phyloP scores from a whole-genome alignment of 1,140 invertebrate genomes.

The Zaprionus camerounensis region DNA sequence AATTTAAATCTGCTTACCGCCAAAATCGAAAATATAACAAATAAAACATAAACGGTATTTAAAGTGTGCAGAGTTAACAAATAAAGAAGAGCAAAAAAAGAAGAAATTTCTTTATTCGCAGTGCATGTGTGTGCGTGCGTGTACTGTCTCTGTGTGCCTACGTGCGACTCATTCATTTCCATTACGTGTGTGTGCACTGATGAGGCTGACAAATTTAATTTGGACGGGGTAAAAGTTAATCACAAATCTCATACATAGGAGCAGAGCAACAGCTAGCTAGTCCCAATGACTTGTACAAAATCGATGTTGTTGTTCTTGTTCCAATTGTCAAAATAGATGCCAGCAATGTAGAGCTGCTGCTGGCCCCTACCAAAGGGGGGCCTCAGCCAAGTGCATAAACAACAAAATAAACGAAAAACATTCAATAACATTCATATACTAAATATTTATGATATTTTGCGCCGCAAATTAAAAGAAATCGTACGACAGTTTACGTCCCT shows the following conservation, averaged over 20 bases:
- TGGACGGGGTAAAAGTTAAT: slow-evolving; percentile 47
- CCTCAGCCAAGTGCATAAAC: slow-evolving; percentile 60
- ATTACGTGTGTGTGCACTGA: slow-evolving; percentile 62
- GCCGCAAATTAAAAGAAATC: slow-evolving; percentile 63
- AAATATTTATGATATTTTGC: slow-evolving; percentile 51
- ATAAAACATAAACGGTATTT: slow-evolving; percentile 4
- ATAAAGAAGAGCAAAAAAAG: slow-evolving; percentile 3
- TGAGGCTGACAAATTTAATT: slow-evolving; percentile 37
- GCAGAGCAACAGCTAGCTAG: slow-evolving; percentile 44
- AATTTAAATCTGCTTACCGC: neutral
- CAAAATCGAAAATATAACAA: neutral
- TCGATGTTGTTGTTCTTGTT: slow-evolving; percentile 50
- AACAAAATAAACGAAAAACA: slow-evolving; percentile 30
- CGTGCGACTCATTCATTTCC: slow-evolving; percentile 71
- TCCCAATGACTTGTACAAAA: slow-evolving; percentile 49
- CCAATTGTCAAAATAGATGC: slow-evolving; percentile 65
- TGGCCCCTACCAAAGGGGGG: slow-evolving; percentile 64
- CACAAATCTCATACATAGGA: slow-evolving; percentile 26
- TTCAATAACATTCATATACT: slow-evolving; percentile 25
- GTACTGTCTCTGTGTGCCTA: slow-evolving; percentile 55
- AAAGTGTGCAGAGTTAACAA: slow-evolving; percentile 21
- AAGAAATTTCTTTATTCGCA: slow-evolving; percentile 45
- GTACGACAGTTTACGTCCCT: slow-evolving; percentile 45
- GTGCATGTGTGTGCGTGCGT: slow-evolving; percentile 55
- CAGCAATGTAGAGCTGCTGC: slow-evolving; percentile 70